phyloP scores from a whole-genome alignment of 2,888 invertebrate genomes.

The Labia minor region DNA sequence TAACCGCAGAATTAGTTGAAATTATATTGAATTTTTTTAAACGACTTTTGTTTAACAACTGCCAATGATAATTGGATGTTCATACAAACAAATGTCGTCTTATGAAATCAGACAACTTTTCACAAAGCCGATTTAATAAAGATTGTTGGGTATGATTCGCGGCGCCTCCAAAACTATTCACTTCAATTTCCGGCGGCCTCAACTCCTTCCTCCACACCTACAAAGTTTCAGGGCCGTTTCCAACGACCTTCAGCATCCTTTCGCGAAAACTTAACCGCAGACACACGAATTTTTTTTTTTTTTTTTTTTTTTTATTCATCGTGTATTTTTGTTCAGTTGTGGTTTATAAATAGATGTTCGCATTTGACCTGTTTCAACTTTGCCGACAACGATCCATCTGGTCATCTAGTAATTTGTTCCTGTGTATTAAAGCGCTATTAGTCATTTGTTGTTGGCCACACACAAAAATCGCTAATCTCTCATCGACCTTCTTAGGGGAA shows the following conservation, averaged over 20 bases:
- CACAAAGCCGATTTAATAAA: too few species aligned
- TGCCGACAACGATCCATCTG: neutral
- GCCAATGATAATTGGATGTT: too few species aligned
- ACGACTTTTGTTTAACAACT: too few species aligned
- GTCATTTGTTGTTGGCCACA: neutral
- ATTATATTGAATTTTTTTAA: too few species aligned
- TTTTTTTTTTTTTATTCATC: neutral
- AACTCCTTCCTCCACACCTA: neutral
- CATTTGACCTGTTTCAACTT: slow-evolving; percentile 8
- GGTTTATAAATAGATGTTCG: slow-evolving; percentile 2
- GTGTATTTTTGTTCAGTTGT: slow-evolving; percentile 7
- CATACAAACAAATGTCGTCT: too few species aligned
- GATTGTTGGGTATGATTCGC: neutral
- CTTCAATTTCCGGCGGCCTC: slow-evolving; percentile 7
- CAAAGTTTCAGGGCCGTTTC: neutral
- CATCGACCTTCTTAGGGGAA: too few species aligned
- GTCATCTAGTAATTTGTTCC: neutral
- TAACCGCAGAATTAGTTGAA: too few species aligned
- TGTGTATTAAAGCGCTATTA: neutral
- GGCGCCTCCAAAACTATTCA: neutral
- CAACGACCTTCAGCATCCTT: slow-evolving; percentile 3
- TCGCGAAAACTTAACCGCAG: neutral
- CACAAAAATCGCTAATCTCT: neutral
- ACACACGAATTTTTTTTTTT: neutral
- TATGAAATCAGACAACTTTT: too few species aligned